phyloP scores from a whole-genome alignment of 2,888 invertebrate genomes.

The Aleiodes leptofemur region DNA sequence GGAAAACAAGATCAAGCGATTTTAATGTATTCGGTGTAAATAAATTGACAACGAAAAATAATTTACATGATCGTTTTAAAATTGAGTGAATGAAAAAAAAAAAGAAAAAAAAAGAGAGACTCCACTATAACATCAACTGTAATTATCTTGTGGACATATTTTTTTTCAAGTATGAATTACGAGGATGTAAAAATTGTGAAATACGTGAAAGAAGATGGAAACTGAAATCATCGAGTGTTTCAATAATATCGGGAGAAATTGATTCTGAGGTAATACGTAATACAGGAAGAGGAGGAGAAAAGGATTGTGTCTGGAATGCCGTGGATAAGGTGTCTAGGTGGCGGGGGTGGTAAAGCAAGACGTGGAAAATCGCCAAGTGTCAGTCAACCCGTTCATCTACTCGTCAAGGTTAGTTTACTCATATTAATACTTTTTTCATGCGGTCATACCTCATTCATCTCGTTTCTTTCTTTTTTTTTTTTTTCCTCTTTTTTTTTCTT shows the following conservation, averaged over 20 bases:
- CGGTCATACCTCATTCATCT: too few relatives aligned
- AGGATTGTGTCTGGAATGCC: constrained; percentile 65
- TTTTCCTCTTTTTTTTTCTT: too few relatives aligned
- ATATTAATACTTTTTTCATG: constrained; percentile 13
- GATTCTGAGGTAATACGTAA: constrained; percentile 46
- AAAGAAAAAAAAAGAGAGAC: neutral
- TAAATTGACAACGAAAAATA: constrained; percentile 34
- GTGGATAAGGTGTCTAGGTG: constrained; percentile 74
- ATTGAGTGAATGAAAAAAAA: constrained; percentile 14
- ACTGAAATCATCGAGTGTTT: constrained; percentile 18
- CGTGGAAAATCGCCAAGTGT: constrained; percentile 73
- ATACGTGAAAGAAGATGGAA: constrained; percentile 30
- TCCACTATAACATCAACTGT: constrained; percentile 4
- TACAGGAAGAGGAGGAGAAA: constrained; percentile 57
- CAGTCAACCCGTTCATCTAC: constrained; percentile 74
- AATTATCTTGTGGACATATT: constrained; percentile 26
- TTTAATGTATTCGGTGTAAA: constrained; percentile 32
- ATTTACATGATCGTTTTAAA: constrained; percentile 16
- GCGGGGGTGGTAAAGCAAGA: constrained; percentile 70
- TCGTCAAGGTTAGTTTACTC: constrained; percentile 69
- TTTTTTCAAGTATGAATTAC: neutral
- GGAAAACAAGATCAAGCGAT: constrained; percentile 4
- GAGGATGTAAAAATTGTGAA: constrained; percentile 14
- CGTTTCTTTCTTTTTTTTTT: constrained; percentile 16
- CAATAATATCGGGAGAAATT: constrained; percentile 35